Evolutionary conservation across 1,140 invertebrate species (phyloP).

Genomic region (Musca vetustissima): DNA sequence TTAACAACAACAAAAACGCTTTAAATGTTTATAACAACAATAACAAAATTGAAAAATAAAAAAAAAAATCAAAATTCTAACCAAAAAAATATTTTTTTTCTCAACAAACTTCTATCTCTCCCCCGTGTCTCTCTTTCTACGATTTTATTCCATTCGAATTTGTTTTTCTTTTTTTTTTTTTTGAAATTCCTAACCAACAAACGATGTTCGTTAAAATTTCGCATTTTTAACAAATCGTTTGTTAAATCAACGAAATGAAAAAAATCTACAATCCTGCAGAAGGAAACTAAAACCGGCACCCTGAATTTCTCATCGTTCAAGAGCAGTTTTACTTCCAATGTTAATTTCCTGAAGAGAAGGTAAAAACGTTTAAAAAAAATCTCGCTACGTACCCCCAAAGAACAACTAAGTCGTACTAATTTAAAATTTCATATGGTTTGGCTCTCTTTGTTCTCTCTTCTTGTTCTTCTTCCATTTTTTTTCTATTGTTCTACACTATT

Average conservation of each 20-base stretch:
- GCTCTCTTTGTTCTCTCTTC: constrained; percentile 38
- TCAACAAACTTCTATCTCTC: neutral
- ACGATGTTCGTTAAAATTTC: constrained; percentile 1
- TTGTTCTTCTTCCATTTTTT: constrained; percentile 38
- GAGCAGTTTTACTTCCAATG: constrained; percentile 92
- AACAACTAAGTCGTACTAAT: constrained; percentile 45
- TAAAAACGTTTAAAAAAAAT: constrained; percentile 57
- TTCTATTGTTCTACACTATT: constrained; percentile 30
- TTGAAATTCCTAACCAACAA: neutral
- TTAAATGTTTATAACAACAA: neutral
- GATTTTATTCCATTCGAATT: neutral
- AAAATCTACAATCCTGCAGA: constrained; percentile 3
- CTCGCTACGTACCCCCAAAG: constrained; percentile 28
- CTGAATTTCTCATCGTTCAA: constrained; percentile 97
- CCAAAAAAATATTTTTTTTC: neutral
- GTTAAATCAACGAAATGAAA: neutral
- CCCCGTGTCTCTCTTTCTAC: neutral
- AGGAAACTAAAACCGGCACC: constrained; percentile 72
- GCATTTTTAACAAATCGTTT: constrained; percentile 12
- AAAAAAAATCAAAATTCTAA: neutral
- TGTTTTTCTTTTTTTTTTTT: neutral
- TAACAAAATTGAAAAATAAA: neutral
- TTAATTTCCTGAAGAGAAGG: constrained; percentile 95
- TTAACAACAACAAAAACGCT: neutral
- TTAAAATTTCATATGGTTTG: constrained; percentile 54